Conservation (phyloP, 2,888 invertebrate species). For the Caenorhabditis sinica region DNA sequence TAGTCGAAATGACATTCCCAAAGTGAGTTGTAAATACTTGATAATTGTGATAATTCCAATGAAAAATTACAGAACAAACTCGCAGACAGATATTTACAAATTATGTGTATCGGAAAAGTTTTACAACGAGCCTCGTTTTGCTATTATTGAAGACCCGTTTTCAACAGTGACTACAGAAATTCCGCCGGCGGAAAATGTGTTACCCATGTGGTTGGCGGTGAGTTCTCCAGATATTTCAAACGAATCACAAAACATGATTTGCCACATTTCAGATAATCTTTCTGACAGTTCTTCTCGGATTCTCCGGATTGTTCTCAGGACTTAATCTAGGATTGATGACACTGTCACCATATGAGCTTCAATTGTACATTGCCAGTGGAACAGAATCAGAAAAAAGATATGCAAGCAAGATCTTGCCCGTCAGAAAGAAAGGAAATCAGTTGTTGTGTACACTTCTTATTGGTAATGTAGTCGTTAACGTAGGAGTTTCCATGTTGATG, state of each 20-base stretch:
- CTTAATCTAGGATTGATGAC: constrained; percentile 97
- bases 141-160: constrained; percentile 49
- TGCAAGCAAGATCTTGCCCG: constrained; percentile 92
- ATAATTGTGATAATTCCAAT: no score
- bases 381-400: constrained; percentile 85
- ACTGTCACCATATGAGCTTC: constrained; percentile 87
- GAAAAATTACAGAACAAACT: constrained; percentile 5
- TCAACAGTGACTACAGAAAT: constrained; percentile 46
- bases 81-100: constrained; percentile 13
- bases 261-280: constrained; percentile 5
- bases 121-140: constrained; percentile 24
- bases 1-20: constrained; percentile 31
- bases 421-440: constrained; percentile 95
- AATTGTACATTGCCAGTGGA: constrained; percentile 80
- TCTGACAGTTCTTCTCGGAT: constrained; percentile 88
- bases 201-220: constrained; percentile 42
- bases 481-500: constrained; percentile 94
- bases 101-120: constrained; percentile 57
- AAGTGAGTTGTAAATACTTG: constrained; percentile 8
- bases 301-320: constrained; percentile 97
- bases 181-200: constrained; percentile 13
- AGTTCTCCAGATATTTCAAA: not conserved
- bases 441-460: constrained; percentile 89
- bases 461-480: constrained; percentile 84
- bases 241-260: no score